A percentile compares a stretch with the other conserved stretches of the same genome.
These are phyloP conservation scores for Plectropomus leopardus DNA, from an alignment of 2,113 vertebrate genomes.

Conservation along the genomic window DNA sequence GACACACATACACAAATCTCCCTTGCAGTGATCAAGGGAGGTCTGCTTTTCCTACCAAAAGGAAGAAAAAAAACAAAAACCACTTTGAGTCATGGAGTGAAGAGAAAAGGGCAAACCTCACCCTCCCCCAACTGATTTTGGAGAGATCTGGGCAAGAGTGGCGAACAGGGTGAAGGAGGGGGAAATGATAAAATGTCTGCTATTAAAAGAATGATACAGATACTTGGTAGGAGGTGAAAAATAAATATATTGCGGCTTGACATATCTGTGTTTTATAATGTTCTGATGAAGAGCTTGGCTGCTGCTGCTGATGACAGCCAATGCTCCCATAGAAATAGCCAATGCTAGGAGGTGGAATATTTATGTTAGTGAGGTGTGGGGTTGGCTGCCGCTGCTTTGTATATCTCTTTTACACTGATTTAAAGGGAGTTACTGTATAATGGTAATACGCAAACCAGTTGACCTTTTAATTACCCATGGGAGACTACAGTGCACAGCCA, in stretches of 20 bases:
- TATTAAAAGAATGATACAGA: slow-evolving; percentile 31
- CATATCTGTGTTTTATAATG: slow-evolving; percentile 48
- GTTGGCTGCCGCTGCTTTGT: slow-evolving; percentile 41
- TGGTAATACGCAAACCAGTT: slow-evolving; percentile 43
- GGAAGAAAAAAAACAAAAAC: too few relatives aligned
- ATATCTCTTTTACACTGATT: slow-evolving; percentile 37
- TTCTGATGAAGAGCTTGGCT: slow-evolving; percentile 36
- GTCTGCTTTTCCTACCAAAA: slow-evolving; percentile 42
- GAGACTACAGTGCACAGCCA: slow-evolving; percentile 45
- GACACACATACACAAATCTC: background rate
- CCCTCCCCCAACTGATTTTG: slow-evolving; percentile 9
- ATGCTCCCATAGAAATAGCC: slow-evolving; percentile 26
- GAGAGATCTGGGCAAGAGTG: background rate
- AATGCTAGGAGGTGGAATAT: slow-evolving; percentile 34
- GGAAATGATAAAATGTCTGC: slow-evolving; percentile 27
- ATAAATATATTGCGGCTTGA: slow-evolving; percentile 47
- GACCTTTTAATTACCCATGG: slow-evolving; percentile 56
- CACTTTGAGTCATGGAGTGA: slow-evolving; percentile 36
- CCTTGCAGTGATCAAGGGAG: slow-evolving; percentile 4
- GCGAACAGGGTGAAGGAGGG: background rate
- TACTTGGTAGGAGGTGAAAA: slow-evolving; percentile 40
- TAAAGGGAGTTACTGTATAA: slow-evolving; percentile 39
- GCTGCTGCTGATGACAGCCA: slow-evolving; percentile 27
- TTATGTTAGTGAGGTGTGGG: slow-evolving; percentile 37
- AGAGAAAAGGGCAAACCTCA: slow-evolving; percentile 25